Base-by-base conservation (phyloP, 1,140 invertebrate species). In the Pseudachorutes palmiensis region DNA sequence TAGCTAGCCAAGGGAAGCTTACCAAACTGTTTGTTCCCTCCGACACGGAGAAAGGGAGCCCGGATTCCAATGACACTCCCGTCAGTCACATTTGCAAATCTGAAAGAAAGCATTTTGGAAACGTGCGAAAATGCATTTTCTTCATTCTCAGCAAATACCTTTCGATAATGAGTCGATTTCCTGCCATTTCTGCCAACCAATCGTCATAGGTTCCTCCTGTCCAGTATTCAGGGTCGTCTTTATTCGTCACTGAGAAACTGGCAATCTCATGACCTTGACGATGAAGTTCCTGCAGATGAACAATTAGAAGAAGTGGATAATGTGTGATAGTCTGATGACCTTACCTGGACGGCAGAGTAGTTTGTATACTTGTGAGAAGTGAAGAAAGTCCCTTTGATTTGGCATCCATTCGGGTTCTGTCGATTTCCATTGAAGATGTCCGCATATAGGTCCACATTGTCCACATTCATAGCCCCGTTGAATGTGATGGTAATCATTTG, bases 341-440 rank as follows among this genome's bases (percentile, higher is more conserved):
- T 29, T 63, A 73, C 73, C 71, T 84, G 91, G 1, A 96, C 87
- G 2, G 91, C 89, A 12, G 92, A 93, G 76, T 97, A 97, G 79
- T 97, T 96, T 59, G 91, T 92, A 79, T 94, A 97, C 76, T 95
- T 94, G 82, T 97, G 93, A 0, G 91, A 94, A 0, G 95, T 88
- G 78, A 97, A 98, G 84, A 96, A 96, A 2, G 93, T 97, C 69
- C 90, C 90, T 70, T 87, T 86, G 76, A 96, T 91, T 74, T 92
- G 89, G 77, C 94, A 98, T 28, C 94, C 91, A 77, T 97, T 97
- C 22, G 92, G 91, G 76, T 95, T 95, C 73, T 86, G 84, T 19
- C 90, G 83, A 72, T 87, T 84, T 1, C 89, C 90, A 75, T 89
- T 92, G 81, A 94, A 94, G 70, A 94, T 84, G 71, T 92, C 90